These are phyloP conservation scores for Pocillopora meandrina DNA, from an alignment of 92 coral and sea anemone species.

Conservation along the genomic window DNA sequence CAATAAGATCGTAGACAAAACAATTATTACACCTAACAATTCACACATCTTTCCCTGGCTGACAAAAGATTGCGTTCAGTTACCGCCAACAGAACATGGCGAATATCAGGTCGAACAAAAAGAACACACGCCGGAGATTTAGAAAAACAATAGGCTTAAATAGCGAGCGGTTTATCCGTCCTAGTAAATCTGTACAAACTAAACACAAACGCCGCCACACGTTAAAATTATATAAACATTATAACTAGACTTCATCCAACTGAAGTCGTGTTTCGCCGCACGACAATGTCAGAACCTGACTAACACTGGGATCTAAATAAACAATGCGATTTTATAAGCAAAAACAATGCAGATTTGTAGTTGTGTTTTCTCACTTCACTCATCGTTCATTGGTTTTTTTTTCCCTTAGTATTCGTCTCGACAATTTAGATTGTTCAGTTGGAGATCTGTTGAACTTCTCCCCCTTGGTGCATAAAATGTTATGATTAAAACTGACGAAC, in stretches of 20 bases:
- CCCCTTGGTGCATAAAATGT: too few species aligned
- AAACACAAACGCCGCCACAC: slow-evolving; percentile 1
- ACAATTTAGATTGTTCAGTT: too few species aligned
- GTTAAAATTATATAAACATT: background rate
- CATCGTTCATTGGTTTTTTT: too few species aligned
- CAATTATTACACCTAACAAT: too few species aligned
- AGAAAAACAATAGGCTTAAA: background rate
- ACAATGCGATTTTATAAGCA: background rate
- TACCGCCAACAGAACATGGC: background rate
- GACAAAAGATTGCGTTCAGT: too few species aligned
- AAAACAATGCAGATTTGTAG: background rate
- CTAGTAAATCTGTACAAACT: background rate
- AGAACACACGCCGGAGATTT: background rate
- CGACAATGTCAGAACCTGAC: background rate
- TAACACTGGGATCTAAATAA: background rate
- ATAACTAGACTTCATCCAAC: background rate
- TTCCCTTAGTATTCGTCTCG: too few species aligned
- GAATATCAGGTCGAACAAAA: background rate
- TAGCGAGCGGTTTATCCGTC: background rate
- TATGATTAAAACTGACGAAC: too few species aligned
- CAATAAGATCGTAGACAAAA: too few species aligned
- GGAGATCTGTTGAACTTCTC: too few species aligned
- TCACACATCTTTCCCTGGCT: too few species aligned
- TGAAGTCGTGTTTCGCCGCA: background rate
- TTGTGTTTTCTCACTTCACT: too few species aligned